Conservation (phyloP, 2,888 invertebrate species). For the Seira ritae region DNA sequence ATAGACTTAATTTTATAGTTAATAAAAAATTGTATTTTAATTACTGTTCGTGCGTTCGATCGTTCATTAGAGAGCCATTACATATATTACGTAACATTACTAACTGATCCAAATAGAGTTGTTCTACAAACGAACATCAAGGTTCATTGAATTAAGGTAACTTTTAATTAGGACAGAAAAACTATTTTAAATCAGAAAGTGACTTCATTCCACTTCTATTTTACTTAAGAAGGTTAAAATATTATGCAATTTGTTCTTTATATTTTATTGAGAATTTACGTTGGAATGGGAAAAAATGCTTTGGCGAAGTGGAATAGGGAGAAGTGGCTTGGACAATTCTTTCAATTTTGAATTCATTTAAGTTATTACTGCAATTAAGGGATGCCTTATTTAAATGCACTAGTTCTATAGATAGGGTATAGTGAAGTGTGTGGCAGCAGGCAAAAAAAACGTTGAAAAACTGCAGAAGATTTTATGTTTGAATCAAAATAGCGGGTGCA, state of each 20-base stretch:
- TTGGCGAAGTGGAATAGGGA: no score
- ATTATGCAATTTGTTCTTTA: not conserved
- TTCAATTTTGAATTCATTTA: no score
- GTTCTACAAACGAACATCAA: no score
- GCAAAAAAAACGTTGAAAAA: no score
- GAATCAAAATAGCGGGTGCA: no score
- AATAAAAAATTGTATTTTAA: not conserved
- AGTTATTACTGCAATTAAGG: no score
- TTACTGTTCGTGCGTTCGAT: not conserved
- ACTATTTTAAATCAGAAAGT: not conserved
- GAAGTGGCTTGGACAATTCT: no score
- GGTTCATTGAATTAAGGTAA: not conserved
- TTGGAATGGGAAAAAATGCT: not conserved
- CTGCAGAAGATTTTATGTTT: no score
- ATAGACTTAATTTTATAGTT: not conserved
- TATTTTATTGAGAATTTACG: not conserved
- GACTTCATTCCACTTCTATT: not conserved
- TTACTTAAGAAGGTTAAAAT: not conserved
- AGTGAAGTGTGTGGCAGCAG: no score
- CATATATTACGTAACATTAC: not conserved
- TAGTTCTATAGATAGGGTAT: no score
- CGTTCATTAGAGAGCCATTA: not conserved
- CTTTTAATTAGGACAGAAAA: not conserved
- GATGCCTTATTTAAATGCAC: no score
- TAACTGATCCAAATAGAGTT: no score